phyloP scores from a whole-genome alignment of 2,797 vertebrate genomes.

The Remorina albescens region DNA sequence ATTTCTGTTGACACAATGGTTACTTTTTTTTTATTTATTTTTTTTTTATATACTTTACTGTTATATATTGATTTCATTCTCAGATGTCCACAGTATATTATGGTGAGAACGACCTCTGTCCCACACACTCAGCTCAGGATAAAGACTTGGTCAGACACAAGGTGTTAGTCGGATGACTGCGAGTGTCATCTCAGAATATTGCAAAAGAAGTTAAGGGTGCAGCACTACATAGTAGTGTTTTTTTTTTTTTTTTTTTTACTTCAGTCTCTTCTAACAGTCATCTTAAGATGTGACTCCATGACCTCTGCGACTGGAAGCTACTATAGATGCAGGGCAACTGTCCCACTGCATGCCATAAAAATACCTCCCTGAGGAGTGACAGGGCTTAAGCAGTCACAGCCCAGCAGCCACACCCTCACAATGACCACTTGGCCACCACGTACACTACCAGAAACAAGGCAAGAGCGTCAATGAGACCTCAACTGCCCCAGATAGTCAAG shows the following conservation, averaged over 20 bases:
- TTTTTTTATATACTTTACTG: slow-evolving; percentile 53
- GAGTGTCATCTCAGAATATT: slow-evolving; percentile 54
- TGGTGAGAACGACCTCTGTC: slow-evolving; percentile 35
- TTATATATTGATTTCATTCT: slow-evolving; percentile 52
- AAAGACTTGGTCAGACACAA: slow-evolving; percentile 48
- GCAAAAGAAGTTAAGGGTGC: slow-evolving; percentile 66
- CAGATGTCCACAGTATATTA: slow-evolving; percentile 53
- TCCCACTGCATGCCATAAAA: slow-evolving; percentile 82
- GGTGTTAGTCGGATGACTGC: slow-evolving; percentile 43
- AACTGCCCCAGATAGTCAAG: slow-evolving; percentile 39
- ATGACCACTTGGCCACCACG: slow-evolving; percentile 43
- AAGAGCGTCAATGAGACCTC: slow-evolving; percentile 25
- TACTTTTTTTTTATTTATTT: slow-evolving; percentile 56
- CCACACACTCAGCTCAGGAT: slow-evolving; percentile 42
- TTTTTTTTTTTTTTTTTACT: too few relatives aligned
- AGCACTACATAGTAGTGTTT: slow-evolving; percentile 87
- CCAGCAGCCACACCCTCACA: slow-evolving; percentile 70
- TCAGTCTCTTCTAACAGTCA: slow-evolving; percentile 63
- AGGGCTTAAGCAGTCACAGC: slow-evolving; percentile 80
- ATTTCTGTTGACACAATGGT: slow-evolving; percentile 37
- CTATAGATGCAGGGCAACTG: slow-evolving; percentile 80
- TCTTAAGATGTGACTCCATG: slow-evolving; percentile 59
- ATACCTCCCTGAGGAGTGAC: slow-evolving; percentile 87
- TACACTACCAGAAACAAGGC: slow-evolving; percentile 14
- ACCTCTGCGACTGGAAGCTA: slow-evolving; percentile 72